Percentiles rank a stretch among this genome's conserved stretches.
These are phyloP conservation scores for Ophthalmolycus amberensis DNA, from an alignment of 2,113 vertebrate species.

Conservation along the genomic window DNA sequence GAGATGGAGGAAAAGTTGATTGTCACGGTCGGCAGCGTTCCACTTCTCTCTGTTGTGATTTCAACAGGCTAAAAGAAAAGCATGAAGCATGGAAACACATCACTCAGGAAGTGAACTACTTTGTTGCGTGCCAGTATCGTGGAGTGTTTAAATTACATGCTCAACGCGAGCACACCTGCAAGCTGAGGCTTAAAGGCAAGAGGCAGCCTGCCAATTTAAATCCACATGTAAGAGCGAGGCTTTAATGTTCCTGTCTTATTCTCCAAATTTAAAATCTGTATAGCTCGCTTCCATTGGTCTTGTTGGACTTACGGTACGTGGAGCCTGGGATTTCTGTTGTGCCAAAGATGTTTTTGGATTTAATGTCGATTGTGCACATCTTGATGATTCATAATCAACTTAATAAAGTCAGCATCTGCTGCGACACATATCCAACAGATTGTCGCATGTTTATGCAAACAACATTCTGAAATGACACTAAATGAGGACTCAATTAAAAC, in stretches of 20 bases:
- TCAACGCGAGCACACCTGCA: background rate
- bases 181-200: background rate
- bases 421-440: background rate
- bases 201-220: background rate
- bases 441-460: background rate
- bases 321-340: background rate
- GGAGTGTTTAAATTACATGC: background rate
- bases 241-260: conserved; percentile 6
- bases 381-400: background rate
- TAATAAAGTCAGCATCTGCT: background rate
- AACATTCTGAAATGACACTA: background rate
- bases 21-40: background rate
- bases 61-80: background rate
- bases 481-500: background rate
- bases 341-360: background rate
- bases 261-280: background rate
- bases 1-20: background rate
- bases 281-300: background rate
- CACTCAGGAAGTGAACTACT: background rate
- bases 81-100: background rate
- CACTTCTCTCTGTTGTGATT: background rate
- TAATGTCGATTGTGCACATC: background rate
- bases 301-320: background rate
- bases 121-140: background rate
- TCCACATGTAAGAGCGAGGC: background rate